Conservation (phyloP, 37 sponge, comb jelly and placozoan species). For the Beroe ovata region DNA sequence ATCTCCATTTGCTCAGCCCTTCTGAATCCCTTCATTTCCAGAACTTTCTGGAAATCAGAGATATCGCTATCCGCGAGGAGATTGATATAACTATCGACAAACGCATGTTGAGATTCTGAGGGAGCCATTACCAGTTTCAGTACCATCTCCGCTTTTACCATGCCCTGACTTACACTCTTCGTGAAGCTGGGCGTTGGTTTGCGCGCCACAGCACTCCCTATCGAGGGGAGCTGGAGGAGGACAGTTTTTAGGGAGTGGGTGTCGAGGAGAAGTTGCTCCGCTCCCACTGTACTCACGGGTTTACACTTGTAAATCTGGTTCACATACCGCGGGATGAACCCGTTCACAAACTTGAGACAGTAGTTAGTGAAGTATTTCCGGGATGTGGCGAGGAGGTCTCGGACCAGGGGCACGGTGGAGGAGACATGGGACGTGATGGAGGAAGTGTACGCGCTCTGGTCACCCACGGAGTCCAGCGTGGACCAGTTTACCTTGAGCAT, state of each 20-base stretch:
- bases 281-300: conserved; percentile 92
- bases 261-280: conserved; percentile 96
- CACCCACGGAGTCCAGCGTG: conserved; percentile 86
- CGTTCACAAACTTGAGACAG: conserved; percentile 97
- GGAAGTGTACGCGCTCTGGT: conserved; percentile 89
- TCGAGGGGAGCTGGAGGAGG: conserved; percentile 84
- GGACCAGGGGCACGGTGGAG: conserved; percentile 80
- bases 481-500: conserved; percentile 95
- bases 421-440: conserved; percentile 75
- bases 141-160: conserved; percentile 93
- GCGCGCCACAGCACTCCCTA: conserved; percentile 77
- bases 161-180: conserved; percentile 88
- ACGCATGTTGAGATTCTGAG: conserved; percentile 85
- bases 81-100: conserved; percentile 86
- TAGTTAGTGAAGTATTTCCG: conserved; percentile 96
- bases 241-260: conserved; percentile 89
- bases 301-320: conserved; percentile 90
- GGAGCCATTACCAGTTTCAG: conserved; percentile 97
- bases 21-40: conserved; percentile 99
- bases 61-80: conserved; percentile 85
- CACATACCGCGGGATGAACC: conserved; percentile 32
- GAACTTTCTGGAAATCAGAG: conserved; percentile 88
- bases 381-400: conserved; percentile 84
- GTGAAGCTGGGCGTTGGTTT: conserved; percentile 81
- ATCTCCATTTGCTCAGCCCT: conserved; percentile 83